Conservation (phyloP, 2,888 invertebrate genomes). For the Drosophila putrida region DNA sequence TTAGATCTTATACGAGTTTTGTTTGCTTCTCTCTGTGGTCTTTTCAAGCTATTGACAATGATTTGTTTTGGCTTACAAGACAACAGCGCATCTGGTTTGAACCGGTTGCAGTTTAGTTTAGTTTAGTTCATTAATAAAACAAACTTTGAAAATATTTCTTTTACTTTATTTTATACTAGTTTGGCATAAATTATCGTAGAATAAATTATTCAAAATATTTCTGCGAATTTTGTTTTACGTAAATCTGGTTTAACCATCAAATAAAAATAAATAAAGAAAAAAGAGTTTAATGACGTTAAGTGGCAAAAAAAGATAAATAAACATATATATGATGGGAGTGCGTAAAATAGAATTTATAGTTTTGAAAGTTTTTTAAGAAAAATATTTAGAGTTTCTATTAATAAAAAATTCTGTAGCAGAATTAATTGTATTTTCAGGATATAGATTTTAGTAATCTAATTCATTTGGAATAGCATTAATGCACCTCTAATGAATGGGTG, state of each 20-base stretch:
- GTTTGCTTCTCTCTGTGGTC: constrained; percentile 26
- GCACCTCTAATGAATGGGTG: not conserved
- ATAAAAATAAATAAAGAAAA: constrained; percentile 21
- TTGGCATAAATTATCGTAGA: constrained; percentile 51
- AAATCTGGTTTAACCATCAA: constrained; percentile 22
- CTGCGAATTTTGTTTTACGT: constrained; percentile 49
- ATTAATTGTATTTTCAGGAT: not conserved
- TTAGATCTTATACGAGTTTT: constrained; percentile 40
- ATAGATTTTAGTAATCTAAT: constrained; percentile 1
- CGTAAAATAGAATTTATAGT: constrained; percentile 5
- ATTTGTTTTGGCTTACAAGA: constrained; percentile 13
- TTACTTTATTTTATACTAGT: constrained; percentile 46
- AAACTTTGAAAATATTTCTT: constrained; percentile 54
- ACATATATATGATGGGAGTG: constrained; percentile 2
- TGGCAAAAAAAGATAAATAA: constrained; percentile 7
- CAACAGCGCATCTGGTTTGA: constrained; percentile 62
- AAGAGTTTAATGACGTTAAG: constrained; percentile 24
- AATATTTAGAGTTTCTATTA: not conserved
- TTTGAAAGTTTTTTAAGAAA: constrained; percentile 27
- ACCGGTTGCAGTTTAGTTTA: constrained; percentile 60
- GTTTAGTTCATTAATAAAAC: constrained; percentile 64
- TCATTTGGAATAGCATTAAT: not conserved
- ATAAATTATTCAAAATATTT: constrained; percentile 63
- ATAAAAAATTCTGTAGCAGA: not conserved
- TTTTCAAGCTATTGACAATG: constrained; percentile 13